Percentiles rank a stretch among this genome's conserved stretches.
phyloP scores from a whole-genome alignment of 2,888 invertebrate species.

The Drosophila borborema region DNA sequence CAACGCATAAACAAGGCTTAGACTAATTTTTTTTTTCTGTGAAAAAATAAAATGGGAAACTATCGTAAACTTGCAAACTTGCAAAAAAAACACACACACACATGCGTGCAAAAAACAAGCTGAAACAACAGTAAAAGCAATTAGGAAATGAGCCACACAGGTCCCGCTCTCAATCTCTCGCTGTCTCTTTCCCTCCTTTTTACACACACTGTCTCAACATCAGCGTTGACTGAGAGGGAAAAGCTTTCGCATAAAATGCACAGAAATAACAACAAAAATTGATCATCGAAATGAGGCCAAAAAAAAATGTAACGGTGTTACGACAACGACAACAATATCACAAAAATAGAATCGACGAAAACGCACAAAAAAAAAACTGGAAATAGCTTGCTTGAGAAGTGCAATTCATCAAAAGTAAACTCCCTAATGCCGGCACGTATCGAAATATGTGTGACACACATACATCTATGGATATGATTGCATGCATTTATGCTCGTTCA shows the following conservation, averaged over 20 bases:
- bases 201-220: conserved; percentile 23
- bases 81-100: background rate
- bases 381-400: conserved; percentile 33
- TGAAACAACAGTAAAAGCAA: conserved; percentile 35
- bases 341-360: conserved; percentile 25
- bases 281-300: conserved; percentile 51
- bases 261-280: conserved; percentile 45
- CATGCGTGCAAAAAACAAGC: conserved; percentile 1
- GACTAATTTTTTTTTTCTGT: background rate
- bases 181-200: background rate
- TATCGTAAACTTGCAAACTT: background rate
- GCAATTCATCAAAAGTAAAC: conserved; percentile 53
- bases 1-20: conserved; percentile 25
- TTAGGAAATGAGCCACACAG: conserved; percentile 41
- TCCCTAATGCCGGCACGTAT: conserved; percentile 46
- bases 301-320: conserved; percentile 42
- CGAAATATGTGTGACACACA: conserved; percentile 26
- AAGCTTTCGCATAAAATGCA: conserved; percentile 29
- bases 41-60: background rate
- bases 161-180: conserved; percentile 5
- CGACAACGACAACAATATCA: conserved; percentile 27
- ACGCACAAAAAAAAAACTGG: conserved; percentile 17
- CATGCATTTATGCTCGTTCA: conserved; percentile 4
- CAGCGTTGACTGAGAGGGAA: conserved; percentile 31
- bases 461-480: background rate